These are phyloP conservation scores for Artemia franciscana DNA, from an alignment of 1,140 invertebrate species.

Conservation along the genomic window DNA sequence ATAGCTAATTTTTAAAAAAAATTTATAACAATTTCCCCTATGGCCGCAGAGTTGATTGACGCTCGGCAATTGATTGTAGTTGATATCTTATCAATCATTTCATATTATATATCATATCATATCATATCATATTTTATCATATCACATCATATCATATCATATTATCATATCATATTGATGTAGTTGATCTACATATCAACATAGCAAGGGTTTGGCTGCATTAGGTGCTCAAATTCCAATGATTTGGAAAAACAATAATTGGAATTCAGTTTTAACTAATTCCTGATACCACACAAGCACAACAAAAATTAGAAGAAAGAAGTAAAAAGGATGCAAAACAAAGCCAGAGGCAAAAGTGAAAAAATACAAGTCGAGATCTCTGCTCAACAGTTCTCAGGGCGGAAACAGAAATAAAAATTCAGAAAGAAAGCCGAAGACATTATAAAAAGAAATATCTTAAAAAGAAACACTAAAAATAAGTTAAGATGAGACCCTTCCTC, in stretches of 20 bases:
- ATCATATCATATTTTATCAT: too few species aligned
- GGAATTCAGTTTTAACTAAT: background rate
- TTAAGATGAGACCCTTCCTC: too few species aligned
- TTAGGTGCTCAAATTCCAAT: background rate
- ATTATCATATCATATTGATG: too few species aligned
- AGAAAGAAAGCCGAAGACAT: constrained; percentile 7
- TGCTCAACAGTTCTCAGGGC: background rate
- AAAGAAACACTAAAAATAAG: too few species aligned
- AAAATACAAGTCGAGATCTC: background rate
- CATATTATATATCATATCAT: too few species aligned
- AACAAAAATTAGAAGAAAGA: background rate
- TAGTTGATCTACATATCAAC: too few species aligned
- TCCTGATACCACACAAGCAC: background rate
- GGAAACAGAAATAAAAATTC: background rate
- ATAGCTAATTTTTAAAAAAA: too few species aligned
- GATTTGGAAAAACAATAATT: background rate
- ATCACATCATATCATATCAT: too few species aligned
- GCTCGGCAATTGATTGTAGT: too few species aligned
- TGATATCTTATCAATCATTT: too few species aligned
- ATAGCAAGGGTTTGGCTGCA: background rate
- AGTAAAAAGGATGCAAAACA: background rate
- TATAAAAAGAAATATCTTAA: constrained; percentile 11
- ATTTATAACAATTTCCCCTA: too few species aligned
- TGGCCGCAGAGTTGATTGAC: too few species aligned
- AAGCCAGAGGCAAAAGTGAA: background rate